Percentiles rank a stretch among this genome's conserved stretches.
Conservation (phyloP, 1,140 invertebrate species). For the Odontomachus brunneus region DNA sequence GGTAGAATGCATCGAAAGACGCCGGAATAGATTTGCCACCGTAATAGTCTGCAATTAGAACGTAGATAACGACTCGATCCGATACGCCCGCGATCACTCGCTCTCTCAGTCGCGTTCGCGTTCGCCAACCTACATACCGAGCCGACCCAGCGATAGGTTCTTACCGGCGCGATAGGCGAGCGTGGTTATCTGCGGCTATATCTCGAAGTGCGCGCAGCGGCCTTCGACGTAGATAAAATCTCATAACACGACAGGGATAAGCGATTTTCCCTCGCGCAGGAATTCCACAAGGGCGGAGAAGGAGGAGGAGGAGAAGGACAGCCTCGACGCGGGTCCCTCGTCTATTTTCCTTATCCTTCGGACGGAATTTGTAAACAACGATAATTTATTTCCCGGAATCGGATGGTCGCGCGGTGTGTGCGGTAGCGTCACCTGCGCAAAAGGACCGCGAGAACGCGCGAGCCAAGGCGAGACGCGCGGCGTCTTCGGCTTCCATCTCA, state of each 20-base stretch:
- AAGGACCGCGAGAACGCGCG: neutral
- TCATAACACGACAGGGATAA: too few relatives aligned
- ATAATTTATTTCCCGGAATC: constrained; percentile 7
- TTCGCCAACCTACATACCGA: constrained; percentile 77
- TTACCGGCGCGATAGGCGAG: constrained; percentile 58
- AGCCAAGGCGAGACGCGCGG: neutral
- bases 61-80: constrained; percentile 75
- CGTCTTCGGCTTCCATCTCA: constrained; percentile 10
- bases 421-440: neutral
- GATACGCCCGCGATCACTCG: constrained; percentile 67
- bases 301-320: too few relatives aligned
- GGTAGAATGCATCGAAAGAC: neutral
- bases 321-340: too few relatives aligned
- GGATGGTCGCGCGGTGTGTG: neutral
- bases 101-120: constrained; percentile 52
- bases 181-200: neutral
- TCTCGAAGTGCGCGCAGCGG: too few relatives aligned
- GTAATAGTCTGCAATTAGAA: constrained; percentile 77
- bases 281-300: too few relatives aligned
- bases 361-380: neutral
- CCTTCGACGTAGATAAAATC: too few relatives aligned
- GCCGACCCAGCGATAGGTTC: constrained; percentile 68
- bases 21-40: constrained; percentile 38
- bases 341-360: too few relatives aligned
- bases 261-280: too few relatives aligned